A percentile compares a stretch with the other conserved stretches of the same genome.
Conservation (phyloP, 92 coral and sea anemone genomes). For the Heliopora coerulea region DNA sequence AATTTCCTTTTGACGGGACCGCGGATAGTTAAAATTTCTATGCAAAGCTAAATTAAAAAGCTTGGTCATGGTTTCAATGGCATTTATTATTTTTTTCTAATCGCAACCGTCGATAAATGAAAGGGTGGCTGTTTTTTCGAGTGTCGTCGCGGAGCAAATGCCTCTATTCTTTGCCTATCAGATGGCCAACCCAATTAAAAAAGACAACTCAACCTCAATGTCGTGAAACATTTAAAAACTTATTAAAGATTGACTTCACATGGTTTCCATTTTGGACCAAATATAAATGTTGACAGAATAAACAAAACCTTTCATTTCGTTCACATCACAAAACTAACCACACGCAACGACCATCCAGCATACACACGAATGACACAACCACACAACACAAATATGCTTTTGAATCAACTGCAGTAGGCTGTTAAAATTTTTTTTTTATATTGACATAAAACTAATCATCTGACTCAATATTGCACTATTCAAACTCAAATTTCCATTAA, state of each 20-base stretch:
- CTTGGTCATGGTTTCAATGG: no score
- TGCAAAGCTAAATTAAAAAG: neutral
- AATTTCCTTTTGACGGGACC: conserved; percentile 4
- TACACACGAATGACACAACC: conserved; percentile 21
- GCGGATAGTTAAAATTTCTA: neutral
- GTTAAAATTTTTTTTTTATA: no score
- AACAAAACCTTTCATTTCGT: conserved; percentile 7
- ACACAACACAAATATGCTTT: conserved; percentile 25
- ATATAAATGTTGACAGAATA: conserved; percentile 22
- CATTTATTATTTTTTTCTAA: neutral
- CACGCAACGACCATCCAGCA: conserved; percentile 20
- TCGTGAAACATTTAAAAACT: conserved; percentile 44
- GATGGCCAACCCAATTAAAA: neutral
- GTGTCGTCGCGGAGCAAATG: neutral
- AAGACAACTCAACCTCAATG: neutral
- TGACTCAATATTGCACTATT: neutral
- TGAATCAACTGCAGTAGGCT: neutral
- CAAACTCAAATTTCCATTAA: neutral
- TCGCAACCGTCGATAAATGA: neutral
- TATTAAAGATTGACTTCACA: conserved; percentile 35
- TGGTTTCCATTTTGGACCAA: conserved; percentile 19
- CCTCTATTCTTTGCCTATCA: neutral
- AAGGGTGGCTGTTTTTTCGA: neutral
- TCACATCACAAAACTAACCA: conserved; percentile 10
- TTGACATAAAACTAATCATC: no score